A percentile compares a stretch with the other conserved stretches of the same genome.
These are phyloP conservation scores for Cirrhinus molitorella DNA, from an alignment of 2,797 vertebrate genomes.

Conservation along the genomic window DNA sequence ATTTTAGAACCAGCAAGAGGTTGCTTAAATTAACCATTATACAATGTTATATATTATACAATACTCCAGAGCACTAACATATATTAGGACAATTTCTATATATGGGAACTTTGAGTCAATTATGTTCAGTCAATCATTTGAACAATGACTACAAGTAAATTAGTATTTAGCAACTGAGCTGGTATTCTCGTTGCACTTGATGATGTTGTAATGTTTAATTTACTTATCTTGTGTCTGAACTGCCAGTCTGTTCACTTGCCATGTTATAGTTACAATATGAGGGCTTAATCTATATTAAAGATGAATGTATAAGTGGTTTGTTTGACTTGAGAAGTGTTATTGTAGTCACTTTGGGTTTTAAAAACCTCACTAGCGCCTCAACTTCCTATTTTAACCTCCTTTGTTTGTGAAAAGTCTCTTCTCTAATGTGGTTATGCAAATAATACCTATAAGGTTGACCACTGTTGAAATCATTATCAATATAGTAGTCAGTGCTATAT, in stretches of 20 bases:
- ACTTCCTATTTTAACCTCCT: constrained; percentile 8
- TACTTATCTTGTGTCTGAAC: not conserved
- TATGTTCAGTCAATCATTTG: not conserved
- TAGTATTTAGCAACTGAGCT: constrained; percentile 43
- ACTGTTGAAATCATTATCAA: not conserved
- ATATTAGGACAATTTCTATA: not conserved
- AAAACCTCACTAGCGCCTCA: not conserved
- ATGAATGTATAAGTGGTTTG: not conserved
- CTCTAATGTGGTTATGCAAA: not conserved
- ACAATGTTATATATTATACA: constrained; percentile 14
- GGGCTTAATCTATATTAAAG: constrained; percentile 10
- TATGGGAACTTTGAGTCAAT: not conserved
- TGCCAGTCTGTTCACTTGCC: not conserved
- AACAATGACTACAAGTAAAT: not conserved
- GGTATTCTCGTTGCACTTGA: constrained; percentile 41
- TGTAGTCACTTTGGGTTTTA: not conserved
- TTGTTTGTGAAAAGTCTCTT: not conserved
- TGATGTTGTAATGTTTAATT: constrained; percentile 10
- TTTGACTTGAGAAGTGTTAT: not conserved
- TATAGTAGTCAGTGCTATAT: not conserved
- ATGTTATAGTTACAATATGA: not conserved
- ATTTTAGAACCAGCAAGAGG: constrained; percentile 5
- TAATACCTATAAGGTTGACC: not conserved
- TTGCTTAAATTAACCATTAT: constrained; percentile 5
- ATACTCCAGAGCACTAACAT: not conserved